A percentile compares a stretch with the other conserved stretches of the same genome.
Evolutionary conservation across 2,888 invertebrate genomes (phyloP).

Genomic region (Diarsia brunnea): DNA sequence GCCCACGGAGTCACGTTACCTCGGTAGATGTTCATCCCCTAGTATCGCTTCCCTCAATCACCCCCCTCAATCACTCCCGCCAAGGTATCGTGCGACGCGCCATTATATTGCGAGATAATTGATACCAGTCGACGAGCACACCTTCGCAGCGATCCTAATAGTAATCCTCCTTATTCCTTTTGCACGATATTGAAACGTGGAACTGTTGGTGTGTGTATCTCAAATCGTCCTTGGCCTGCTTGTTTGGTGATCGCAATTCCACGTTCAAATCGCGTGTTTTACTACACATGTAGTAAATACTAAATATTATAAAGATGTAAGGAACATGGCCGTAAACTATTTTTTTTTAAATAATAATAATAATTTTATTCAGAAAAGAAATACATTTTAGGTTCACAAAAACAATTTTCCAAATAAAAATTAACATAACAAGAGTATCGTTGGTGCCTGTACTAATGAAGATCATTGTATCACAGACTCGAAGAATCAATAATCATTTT

Average conservation of each 20-base stretch:
- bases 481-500: neutral
- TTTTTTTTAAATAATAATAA: too few species aligned
- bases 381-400: too few species aligned
- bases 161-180: neutral
- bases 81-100: slow-evolving; percentile 70
- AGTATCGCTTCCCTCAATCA: slow-evolving; percentile 77
- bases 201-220: neutral
- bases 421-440: too few species aligned
- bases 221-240: neutral
- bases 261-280: neutral
- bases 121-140: slow-evolving; percentile 56
- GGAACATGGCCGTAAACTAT: neutral
- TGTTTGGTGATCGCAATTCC: neutral
- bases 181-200: neutral
- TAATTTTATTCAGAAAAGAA: too few species aligned
- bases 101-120: slow-evolving; percentile 70
- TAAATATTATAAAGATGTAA: neutral
- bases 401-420: too few species aligned
- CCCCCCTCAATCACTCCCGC: slow-evolving; percentile 72
- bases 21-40: slow-evolving; percentile 44
- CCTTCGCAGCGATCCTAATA: neutral
- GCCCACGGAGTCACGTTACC: slow-evolving; percentile 58
- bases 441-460: too few species aligned
- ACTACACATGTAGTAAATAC: neutral
- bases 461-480: neutral